A percentile compares a stretch with the other conserved stretches of the same genome.
phyloP scores from a whole-genome alignment of 1,140 invertebrate genomes.

The Archivesica marissinica region DNA sequence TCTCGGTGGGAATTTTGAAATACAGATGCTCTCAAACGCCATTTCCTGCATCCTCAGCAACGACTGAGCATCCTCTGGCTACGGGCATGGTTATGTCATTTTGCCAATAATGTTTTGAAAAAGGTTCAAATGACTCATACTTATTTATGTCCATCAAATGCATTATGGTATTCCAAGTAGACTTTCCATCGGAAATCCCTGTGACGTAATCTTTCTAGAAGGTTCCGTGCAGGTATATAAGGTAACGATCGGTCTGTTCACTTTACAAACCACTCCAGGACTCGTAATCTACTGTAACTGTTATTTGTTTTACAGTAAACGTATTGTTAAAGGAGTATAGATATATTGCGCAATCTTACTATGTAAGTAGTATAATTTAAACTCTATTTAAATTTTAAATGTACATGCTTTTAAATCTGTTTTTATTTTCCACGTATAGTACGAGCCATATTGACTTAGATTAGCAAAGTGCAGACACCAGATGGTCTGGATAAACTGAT shows the following conservation, averaged over 20 bases:
- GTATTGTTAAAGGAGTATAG: neutral
- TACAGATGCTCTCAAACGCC: too few relatives aligned
- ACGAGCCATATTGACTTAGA: too few relatives aligned
- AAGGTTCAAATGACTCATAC: slow-evolving; percentile 58
- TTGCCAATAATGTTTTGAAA: too few relatives aligned
- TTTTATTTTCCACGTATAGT: too few relatives aligned
- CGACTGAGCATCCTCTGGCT: too few relatives aligned
- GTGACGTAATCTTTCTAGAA: slow-evolving; percentile 1
- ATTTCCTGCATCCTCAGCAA: too few relatives aligned
- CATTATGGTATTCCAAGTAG: neutral
- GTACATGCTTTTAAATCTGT: neutral
- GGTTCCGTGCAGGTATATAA: neutral
- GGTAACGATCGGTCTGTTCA: neutral
- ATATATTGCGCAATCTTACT: neutral
- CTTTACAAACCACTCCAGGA: neutral
- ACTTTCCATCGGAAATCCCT: neutral
- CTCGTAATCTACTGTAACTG: too few relatives aligned
- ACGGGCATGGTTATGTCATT: too few relatives aligned
- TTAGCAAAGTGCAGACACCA: too few relatives aligned
- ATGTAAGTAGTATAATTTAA: neutral
- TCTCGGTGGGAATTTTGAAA: too few relatives aligned
- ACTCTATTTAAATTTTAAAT: neutral
- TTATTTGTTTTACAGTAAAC: neutral
- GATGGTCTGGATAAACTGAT: too few relatives aligned
- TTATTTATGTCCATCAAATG: slow-evolving; percentile 28